Percentiles rank a stretch among this genome's conserved stretches.
phyloP scores from a whole-genome alignment of 2,113 vertebrate genomes.

The Gallinago media region DNA sequence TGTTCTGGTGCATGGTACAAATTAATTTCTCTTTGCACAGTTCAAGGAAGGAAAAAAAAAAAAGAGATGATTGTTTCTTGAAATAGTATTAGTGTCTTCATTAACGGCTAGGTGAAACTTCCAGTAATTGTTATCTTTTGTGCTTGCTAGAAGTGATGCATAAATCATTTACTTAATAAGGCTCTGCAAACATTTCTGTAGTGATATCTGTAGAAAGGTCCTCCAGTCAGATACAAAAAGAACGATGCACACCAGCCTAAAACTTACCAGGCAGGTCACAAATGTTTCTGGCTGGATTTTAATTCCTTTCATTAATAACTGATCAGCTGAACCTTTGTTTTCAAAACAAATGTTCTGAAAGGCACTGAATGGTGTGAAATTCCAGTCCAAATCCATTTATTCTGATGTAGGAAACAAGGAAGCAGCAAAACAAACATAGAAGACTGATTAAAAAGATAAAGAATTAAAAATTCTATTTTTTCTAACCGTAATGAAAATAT shows the following conservation, averaged over 20 bases:
- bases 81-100: slow-evolving; percentile 24
- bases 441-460: background rate
- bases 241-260: background rate
- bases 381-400: background rate
- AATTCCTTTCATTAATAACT: background rate
- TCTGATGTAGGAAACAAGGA: background rate
- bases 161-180: slow-evolving; percentile 21
- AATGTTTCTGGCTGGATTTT: background rate
- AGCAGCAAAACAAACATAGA: background rate
- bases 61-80: background rate
- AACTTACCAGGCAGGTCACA: background rate
- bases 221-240: background rate
- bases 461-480: background rate
- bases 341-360: background rate
- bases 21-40: slow-evolving; percentile 6
- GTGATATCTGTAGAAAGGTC: background rate
- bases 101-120: slow-evolving; percentile 40
- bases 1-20: background rate
- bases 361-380: background rate
- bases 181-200: background rate
- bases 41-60: background rate
- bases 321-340: background rate
- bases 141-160: background rate
- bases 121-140: slow-evolving; percentile 44
- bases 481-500: background rate